Evolutionary conservation across 2,888 invertebrate species (phyloP), one percentile per base, ranked within the genome.

Genomic region (Eulithis prunata): DNA sequence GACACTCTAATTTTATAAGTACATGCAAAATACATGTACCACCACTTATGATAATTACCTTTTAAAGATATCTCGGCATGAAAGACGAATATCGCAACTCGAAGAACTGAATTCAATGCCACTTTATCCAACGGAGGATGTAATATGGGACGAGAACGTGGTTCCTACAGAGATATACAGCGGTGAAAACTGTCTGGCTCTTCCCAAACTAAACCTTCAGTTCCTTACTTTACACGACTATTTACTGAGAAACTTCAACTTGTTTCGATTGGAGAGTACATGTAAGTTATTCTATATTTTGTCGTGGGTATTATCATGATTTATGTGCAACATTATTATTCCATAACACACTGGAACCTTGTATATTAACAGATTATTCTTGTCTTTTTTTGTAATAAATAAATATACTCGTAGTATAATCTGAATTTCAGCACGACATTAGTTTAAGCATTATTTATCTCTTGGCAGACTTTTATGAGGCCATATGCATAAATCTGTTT

Each of bases 61-160:
- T 71, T 59, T 67, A 38, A 79, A 96, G 96, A 95, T 96, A 74
- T 97, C 96, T 0, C 94, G 97, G 2, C 98, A 99, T 85, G 98
- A 99, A 85, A 94, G 96, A 49, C 95, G 98, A 57, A 95, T 96
- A 45, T 99, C 99, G 0, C 99, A 99, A 82, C 90, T 99, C 61
- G 98, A 99, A 82, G 97, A 97, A 62, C 90, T 99, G 11, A 99
- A 99, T 86, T 97, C 98, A 76, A 99, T 99, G 98, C 99, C 99
- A 0, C 93, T 99, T 0, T 99, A 99, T 85, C 99, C 99, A 0
- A 99, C 99, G 0, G 99, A 99, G 86, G 96, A 97, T 67, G 96
- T 99, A 3, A 98, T 99, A 76, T 99, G 99, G 99, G 98, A 99
- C 88, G 99, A 99, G 87, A 99, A 99, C 83, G 96, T 99, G 52